Base-by-base conservation (phyloP, 1,140 invertebrate genomes). In the Muscidifurax raptorellus region DNA sequence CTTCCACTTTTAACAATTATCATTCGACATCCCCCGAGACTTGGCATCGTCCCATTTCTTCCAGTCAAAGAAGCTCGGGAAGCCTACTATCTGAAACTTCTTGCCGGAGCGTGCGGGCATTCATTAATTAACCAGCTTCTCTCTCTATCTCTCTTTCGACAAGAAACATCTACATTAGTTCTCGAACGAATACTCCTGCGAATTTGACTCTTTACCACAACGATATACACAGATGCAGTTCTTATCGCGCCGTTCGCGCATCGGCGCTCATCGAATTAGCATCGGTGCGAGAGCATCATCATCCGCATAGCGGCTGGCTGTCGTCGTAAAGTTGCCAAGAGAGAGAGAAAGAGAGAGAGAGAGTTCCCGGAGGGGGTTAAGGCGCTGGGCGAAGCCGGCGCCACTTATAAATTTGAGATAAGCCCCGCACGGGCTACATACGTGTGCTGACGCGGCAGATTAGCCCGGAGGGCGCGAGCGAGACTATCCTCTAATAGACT, bases 401-500 rank as follows among this genome's bases (percentile, higher is more conserved):
- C 69, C 79, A 85, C 78, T 85, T 88, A 85, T 86, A 88, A 88
- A 88, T 87, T 86, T 81, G 40, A 86, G 85, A 86, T 86, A 87
- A 86, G 83, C 84, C 71, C 72, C 27, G 18, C 47, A 47, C 69
- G 64, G 67, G 59, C 27, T 36, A 44, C 72, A 69, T 40, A 80
- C 76, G 27, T 77, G 84, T 82, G 84, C 87, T 87, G 86, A 87
- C 86, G 76, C 40, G 28, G 82, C 80, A 85, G 74, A 85, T 87
- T 83, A 84, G 80, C 81, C 71, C 25, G 44, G 66, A 30, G 28
- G 10, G 40, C 66, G 59, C n/a, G 74, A 15, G 80, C 36, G 30
- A 36, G 83, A 36, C 82, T 77, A 86, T 86, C 83, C 86, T 86
- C 85, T 86, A 86, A 87, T 88, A 79, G 85, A 86, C 87, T 59